These are phyloP conservation scores for Coremacera marginata DNA, from an alignment of 2,888 invertebrate species.

Conservation along the genomic window DNA sequence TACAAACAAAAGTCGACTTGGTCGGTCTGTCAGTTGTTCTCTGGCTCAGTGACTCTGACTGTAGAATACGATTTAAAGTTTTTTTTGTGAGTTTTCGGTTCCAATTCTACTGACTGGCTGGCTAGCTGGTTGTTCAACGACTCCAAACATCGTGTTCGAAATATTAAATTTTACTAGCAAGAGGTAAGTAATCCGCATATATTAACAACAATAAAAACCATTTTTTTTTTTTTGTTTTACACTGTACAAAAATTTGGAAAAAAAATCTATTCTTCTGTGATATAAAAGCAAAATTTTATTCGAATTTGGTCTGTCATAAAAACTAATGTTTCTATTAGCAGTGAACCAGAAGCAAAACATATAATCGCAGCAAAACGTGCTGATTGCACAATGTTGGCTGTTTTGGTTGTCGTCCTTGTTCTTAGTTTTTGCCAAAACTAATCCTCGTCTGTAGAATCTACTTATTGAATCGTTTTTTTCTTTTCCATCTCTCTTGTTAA, in stretches of 20 bases:
- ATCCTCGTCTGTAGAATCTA: too few species aligned
- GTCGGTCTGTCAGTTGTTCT: not conserved
- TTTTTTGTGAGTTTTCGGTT: not conserved
- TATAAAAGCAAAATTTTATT: too few species aligned
- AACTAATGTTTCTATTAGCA: too few species aligned
- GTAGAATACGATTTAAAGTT: not conserved
- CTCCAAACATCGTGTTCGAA: slow-evolving; percentile 13
- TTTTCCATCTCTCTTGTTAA: too few species aligned
- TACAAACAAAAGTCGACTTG: not conserved
- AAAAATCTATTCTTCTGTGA: not conserved
- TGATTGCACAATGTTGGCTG: too few species aligned
- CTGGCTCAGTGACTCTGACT: slow-evolving; percentile 4
- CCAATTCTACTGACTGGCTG: too few species aligned
- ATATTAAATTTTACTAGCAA: slow-evolving; percentile 26
- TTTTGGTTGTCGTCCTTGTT: too few species aligned
- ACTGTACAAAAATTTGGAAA: not conserved
- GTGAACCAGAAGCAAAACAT: too few species aligned
- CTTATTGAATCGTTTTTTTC: too few species aligned
- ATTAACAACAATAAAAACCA: not conserved
- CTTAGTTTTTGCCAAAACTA: too few species aligned
- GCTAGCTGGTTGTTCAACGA: not conserved
- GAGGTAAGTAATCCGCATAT: slow-evolving; percentile 7
- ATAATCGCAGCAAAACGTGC: too few species aligned
- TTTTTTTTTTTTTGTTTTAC: not conserved
- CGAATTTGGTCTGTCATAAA: too few species aligned